phyloP scores from a whole-genome alignment of 2,113 vertebrate species.

The Phrynosoma platyrhinos region DNA sequence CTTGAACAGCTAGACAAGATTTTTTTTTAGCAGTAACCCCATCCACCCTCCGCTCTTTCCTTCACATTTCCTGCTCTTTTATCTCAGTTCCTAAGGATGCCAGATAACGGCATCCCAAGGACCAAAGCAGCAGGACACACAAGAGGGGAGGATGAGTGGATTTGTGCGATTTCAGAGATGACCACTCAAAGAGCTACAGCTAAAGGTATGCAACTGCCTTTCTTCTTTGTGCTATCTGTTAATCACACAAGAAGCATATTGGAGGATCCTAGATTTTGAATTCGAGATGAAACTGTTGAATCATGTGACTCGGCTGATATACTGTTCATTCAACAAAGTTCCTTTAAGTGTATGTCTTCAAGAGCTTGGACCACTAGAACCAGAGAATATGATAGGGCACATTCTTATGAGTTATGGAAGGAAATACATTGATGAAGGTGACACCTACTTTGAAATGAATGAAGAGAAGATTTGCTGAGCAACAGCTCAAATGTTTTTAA shows the following conservation, averaged over 20 bases:
- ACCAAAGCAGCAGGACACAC: too few species aligned
- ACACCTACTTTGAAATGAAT: conserved; percentile 85
- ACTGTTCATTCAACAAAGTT: conserved; percentile 91
- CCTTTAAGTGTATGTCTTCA: conserved; percentile 85
- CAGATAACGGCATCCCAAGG: too few species aligned
- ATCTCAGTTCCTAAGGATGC: too few species aligned
- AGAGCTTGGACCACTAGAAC: conserved; percentile 90
- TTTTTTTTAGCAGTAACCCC: too few species aligned
- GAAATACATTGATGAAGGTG: conserved; percentile 78
- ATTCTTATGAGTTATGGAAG: conserved; percentile 91
- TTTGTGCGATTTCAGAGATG: too few species aligned
- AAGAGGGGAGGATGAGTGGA: too few species aligned
- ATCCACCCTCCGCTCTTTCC: too few species aligned
- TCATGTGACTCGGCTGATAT: conserved; percentile 92
- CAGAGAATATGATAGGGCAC: conserved; percentile 94
- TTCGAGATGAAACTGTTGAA: conserved; percentile 95
- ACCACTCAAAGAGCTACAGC: too few species aligned
- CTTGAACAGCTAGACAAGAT: too few species aligned
- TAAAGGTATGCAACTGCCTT: too few species aligned
- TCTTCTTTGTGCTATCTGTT: too few species aligned
- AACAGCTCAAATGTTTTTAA: conserved; percentile 89
- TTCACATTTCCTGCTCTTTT: too few species aligned
- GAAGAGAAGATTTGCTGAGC: conserved; percentile 90
- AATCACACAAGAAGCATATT: conserved; percentile 80
- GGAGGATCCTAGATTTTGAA: conserved; percentile 92